Conservation (phyloP, 2,888 invertebrate genomes). For the Cacoxenus indagator region DNA sequence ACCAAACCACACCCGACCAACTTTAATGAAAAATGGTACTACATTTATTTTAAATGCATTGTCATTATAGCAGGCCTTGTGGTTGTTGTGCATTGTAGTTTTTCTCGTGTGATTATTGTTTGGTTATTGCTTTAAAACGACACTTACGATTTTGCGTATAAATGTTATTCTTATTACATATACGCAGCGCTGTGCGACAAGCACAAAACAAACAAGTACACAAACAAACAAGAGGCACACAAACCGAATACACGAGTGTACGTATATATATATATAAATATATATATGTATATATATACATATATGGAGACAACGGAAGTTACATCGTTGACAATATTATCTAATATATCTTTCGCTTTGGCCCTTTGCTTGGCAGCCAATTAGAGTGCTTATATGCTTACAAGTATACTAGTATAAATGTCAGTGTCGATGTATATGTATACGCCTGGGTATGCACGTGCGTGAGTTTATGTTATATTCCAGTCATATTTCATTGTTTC, state of each 20-base stretch:
- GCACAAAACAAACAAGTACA: not conserved
- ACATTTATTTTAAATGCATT: slow-evolving; percentile 4
- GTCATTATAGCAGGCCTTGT: not conserved
- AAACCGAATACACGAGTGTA: too few relatives aligned
- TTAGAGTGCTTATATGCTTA: slow-evolving; percentile 11
- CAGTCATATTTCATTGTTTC: slow-evolving; percentile 14
- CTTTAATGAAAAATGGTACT: not conserved
- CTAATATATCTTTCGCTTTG: slow-evolving; percentile 1
- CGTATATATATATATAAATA: too few relatives aligned
- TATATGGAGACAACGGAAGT: not conserved
- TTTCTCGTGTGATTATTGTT: not conserved
- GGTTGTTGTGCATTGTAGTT: not conserved
- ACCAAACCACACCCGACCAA: too few relatives aligned
- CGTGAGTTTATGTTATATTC: not conserved
- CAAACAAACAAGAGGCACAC: not conserved
- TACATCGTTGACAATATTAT: not conserved
- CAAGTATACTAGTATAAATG: not conserved
- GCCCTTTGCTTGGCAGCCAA: not conserved
- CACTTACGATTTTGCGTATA: not conserved
- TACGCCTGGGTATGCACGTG: not conserved
- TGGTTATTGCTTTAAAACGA: not conserved
- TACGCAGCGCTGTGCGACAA: slow-evolving; percentile 1
- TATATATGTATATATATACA: not conserved
- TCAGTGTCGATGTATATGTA: not conserved
- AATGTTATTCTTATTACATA: slow-evolving; percentile 1